Evolutionary conservation across 2,113 vertebrate species (phyloP).

Genomic region (Erythrolamprus reginae): DNA sequence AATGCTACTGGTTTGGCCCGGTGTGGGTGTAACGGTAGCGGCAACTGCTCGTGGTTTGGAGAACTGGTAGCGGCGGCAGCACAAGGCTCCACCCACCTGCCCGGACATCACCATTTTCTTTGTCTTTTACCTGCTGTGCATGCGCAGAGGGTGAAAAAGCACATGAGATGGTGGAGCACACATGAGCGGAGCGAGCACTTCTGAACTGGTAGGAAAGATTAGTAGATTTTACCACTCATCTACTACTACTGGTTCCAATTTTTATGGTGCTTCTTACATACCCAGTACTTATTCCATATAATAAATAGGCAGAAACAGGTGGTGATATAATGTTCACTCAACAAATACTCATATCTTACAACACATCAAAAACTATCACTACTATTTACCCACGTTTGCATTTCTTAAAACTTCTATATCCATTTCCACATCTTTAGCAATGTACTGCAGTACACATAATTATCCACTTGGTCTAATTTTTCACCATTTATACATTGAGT

Average conservation of each 20-base stretch:
- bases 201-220: too few relatives aligned
- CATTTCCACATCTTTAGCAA: not conserved
- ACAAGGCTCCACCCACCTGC: too few relatives aligned
- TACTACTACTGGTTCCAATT: not conserved
- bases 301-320: not conserved
- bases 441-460: not conserved
- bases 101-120: too few relatives aligned
- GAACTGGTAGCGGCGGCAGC: too few relatives aligned
- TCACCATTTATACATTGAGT: not conserved
- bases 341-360: not conserved
- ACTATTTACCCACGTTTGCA: not conserved
- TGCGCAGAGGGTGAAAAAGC: too few relatives aligned
- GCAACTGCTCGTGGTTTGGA: too few relatives aligned
- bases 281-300: not conserved
- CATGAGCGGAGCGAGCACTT: too few relatives aligned
- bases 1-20: too few relatives aligned
- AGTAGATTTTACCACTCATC: too few relatives aligned
- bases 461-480: not conserved
- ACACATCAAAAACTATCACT: not conserved
- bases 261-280: not conserved
- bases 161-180: too few relatives aligned
- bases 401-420: not conserved
- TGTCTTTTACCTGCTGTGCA: too few relatives aligned
- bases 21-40: too few relatives aligned
- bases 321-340: not conserved